Percentiles rank a stretch among this genome's conserved stretches.
phyloP scores from a whole-genome alignment of 2,888 invertebrate species.

The Sympetrum striolatum region DNA sequence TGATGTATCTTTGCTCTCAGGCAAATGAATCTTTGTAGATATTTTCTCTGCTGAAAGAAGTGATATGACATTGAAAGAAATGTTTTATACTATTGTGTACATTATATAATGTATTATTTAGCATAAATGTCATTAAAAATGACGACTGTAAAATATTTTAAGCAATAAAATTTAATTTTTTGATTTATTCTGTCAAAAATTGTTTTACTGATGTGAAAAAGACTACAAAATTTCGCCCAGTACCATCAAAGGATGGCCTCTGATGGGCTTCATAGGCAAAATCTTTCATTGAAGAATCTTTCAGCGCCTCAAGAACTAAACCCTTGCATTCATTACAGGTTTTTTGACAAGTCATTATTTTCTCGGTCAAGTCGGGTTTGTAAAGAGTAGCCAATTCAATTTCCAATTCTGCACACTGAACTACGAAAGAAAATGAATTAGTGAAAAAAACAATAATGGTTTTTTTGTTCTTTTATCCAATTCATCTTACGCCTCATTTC shows the following conservation, averaged over 20 bases:
- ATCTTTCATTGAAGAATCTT: background rate
- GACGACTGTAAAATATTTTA: background rate
- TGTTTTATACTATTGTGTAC: background rate
- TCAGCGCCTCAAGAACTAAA: background rate
- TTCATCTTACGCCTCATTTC: background rate
- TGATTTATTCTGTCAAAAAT: background rate
- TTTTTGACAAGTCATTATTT: constrained; percentile 18
- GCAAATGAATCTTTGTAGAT: background rate
- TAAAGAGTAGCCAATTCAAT: constrained; percentile 1
- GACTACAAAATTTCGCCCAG: background rate
- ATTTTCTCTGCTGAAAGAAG: background rate
- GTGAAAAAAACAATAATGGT: background rate
- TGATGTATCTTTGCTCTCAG: background rate
- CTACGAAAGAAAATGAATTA: background rate
- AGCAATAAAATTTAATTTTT: background rate
- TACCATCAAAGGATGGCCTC: background rate
- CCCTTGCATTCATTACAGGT: constrained; percentile 27
- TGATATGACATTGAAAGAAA: background rate
- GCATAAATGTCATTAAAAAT: background rate
- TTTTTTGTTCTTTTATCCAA: background rate
- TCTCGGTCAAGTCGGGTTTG: background rate
- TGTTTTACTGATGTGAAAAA: background rate
- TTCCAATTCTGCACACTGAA: constrained; percentile 20
- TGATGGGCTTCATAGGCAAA: background rate
- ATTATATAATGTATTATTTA: background rate